Percentiles rank a stretch among this genome's conserved stretches.
phyloP scores from a whole-genome alignment of 2,113 vertebrate genomes.

The Hemichromis elongatus region DNA sequence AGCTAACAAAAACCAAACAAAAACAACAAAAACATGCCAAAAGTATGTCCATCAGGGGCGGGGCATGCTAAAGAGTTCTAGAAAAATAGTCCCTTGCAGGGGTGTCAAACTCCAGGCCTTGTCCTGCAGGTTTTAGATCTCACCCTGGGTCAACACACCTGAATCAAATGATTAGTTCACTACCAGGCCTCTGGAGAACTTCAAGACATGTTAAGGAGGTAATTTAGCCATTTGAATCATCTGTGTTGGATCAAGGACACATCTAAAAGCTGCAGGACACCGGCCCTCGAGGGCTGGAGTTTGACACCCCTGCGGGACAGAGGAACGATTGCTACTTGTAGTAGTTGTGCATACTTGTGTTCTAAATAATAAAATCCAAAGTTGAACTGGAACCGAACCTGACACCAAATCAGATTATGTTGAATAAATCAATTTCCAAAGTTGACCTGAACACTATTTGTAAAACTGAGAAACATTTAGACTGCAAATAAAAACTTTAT shows the following conservation, averaged over 20 bases:
- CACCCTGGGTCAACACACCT: no score
- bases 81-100: not conserved
- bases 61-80: not conserved
- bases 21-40: not conserved
- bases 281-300: no score
- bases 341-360: not conserved
- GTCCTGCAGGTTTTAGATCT: no score
- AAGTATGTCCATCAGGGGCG: not conserved
- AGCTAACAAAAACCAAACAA: not conserved
- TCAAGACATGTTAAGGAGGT: no score
- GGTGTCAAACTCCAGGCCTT: no score
- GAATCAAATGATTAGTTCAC: no score
- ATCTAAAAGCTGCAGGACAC: no score
- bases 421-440: not conserved
- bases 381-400: not conserved
- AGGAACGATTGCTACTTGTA: not conserved
- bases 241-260: no score
- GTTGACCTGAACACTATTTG: not conserved
- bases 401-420: not conserved
- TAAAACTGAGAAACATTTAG: not conserved
- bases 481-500: not conserved
- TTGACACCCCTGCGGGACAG: no score
- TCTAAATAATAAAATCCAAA: not conserved
- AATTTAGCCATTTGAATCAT: no score
- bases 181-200: no score